Evolutionary conservation across 2,888 invertebrate genomes (phyloP).

Genomic region (Drosophila kanekoi): DNA sequence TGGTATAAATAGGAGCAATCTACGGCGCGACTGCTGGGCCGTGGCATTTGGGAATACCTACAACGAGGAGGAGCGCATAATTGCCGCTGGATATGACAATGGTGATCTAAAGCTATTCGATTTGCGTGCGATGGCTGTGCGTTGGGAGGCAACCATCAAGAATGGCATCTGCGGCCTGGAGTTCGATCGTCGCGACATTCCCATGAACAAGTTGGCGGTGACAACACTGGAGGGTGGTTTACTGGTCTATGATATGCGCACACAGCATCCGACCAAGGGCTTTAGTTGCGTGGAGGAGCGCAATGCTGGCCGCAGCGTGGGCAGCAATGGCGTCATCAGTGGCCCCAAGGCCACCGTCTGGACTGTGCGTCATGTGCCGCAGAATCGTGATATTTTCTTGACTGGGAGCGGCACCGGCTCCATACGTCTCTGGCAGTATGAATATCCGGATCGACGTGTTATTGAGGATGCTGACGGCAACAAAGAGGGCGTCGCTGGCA

Average conservation of each 20-base stretch:
- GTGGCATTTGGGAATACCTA: conserved; percentile 97
- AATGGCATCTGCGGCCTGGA: conserved; percentile 96
- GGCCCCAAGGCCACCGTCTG: conserved; percentile 95
- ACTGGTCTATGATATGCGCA: conserved; percentile 94
- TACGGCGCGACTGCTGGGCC: conserved; percentile 94
- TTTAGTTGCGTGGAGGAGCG: conserved; percentile 88
- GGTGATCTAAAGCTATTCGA: conserved; percentile 98
- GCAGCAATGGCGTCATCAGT: conserved; percentile 84
- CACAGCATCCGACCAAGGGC: conserved; percentile 94
- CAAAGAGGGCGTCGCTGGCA: conserved; percentile 91
- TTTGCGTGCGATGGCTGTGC: conserved; percentile 91
- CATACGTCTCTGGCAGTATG: conserved; percentile 98
- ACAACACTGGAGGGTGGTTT: conserved; percentile 96
- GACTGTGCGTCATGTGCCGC: conserved; percentile 95
- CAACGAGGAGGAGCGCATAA: conserved; percentile 93
- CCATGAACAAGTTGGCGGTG: conserved; percentile 97
- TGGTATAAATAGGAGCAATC: conserved; percentile 85
- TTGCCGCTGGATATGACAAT: conserved; percentile 97
- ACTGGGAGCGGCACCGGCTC: conserved; percentile 96
- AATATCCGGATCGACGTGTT: conserved; percentile 92
- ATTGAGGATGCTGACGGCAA: conserved; percentile 90
- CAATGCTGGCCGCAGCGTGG: conserved; percentile 84
- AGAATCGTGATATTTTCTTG: conserved; percentile 96
- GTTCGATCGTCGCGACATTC: conserved; percentile 96
- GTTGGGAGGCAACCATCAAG: conserved; percentile 96